Conservation (phyloP, 2,888 invertebrate genomes). For the Reticulitermes lucifugus region DNA sequence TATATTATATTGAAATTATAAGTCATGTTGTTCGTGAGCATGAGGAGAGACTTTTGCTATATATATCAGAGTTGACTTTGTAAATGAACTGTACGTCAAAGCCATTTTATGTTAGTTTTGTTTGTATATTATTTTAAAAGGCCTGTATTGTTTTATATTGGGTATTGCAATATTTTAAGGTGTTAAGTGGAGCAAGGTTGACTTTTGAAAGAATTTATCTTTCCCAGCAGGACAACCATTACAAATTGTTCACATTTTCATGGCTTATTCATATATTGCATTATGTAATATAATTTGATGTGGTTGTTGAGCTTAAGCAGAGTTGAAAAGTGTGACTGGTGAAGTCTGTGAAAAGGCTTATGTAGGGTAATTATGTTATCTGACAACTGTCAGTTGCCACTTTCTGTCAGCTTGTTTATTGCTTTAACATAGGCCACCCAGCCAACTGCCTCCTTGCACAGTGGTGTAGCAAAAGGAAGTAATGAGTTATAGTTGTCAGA, state of each 20-base stretch:
- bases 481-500: no score
- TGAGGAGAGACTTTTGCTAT: background rate
- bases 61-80: constrained; percentile 14
- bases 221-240: background rate
- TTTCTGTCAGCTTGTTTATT: no score
- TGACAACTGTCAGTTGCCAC: no score
- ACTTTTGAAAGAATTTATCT: background rate
- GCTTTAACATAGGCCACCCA: no score
- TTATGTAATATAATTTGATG: background rate
- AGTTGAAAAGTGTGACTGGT: background rate
- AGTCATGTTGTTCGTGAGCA: background rate
- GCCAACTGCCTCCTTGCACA: no score
- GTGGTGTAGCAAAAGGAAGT: no score
- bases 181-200: background rate
- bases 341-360: background rate
- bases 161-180: constrained; percentile 13
- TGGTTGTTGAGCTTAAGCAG: background rate
- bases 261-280: background rate
- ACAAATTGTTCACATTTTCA: background rate
- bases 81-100: constrained; percentile 7
- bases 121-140: background rate
- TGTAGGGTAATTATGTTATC: no score
- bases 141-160: background rate
- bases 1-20: constrained; percentile 22
- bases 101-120: constrained; percentile 2